Evolutionary conservation across 2,888 invertebrate genomes (phyloP), one percentile per base, ranked within the genome.

Genomic region (Eledona agricola): DNA sequence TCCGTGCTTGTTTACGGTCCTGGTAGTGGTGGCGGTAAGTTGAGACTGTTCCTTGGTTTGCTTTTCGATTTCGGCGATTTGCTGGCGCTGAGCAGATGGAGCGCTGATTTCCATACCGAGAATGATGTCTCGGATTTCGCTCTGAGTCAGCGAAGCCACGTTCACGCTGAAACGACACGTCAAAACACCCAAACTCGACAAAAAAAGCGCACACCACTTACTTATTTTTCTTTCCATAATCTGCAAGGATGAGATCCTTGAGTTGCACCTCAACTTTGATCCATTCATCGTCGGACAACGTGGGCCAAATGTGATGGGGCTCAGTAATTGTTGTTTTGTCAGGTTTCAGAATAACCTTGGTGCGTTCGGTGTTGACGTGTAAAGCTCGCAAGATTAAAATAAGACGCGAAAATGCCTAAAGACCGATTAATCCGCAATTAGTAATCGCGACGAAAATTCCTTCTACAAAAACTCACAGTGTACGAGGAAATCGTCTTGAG

Each of bases 191-290:
- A n/a, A 6, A n/a, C 4, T 7, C 7, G 87, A 17, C 4, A 49
- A 26, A 26, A 53, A 37, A 47, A 15, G 7, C 23, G 10, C 17
- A 31, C 19, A 45, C 12, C 17, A 74, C 82, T 80, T 64, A 89
- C 88, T 97, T 99, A 81, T 99, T 99, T 81, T 99, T 99, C 81
- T 99, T 99, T 72, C 99, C 99, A 67, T 99, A 99, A 79, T 99
- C 99, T 29, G 98, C 98, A 43, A 99, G 79, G 69, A 99, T 99
- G 54, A 99, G 85, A 77, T 99, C 99, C 74, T 99, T 99, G 11
- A 99, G 83, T 70, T 96, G 95, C 15, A 98, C 94, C 78, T 99
- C 99, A 28, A 97, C 96, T 77, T 98, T 98, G 74, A 99, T 96
- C 99, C 99, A 99, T 78, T 99, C 98, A 68, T 99, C 98, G 70